phyloP scores from a whole-genome alignment of 2,797 vertebrate genomes.

The Alcedo atthis region DNA sequence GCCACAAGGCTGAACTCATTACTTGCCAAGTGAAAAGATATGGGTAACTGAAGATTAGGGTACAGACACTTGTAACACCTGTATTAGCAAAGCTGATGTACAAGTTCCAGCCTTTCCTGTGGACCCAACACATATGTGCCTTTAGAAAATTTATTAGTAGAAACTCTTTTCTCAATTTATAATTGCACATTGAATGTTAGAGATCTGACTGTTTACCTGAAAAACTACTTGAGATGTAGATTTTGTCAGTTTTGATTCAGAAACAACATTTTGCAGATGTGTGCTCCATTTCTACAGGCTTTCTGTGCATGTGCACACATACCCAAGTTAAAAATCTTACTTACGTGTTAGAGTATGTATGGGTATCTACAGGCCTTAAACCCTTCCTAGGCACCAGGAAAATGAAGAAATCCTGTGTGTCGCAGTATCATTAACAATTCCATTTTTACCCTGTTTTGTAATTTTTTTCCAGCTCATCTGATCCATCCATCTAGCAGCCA shows the following conservation, averaged over 20 bases:
- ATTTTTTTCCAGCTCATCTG: conserved; percentile 40
- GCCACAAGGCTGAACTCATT: neutral
- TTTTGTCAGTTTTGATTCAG: neutral
- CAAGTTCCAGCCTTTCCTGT: neutral
- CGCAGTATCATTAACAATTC: neutral
- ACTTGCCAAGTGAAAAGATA: neutral
- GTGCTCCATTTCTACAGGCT: neutral
- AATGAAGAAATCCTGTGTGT: neutral
- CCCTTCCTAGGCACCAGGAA: neutral
- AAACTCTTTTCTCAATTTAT: neutral
- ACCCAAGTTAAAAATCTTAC: neutral
- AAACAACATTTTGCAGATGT: neutral
- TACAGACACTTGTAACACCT: neutral
- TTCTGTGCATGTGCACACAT: neutral
- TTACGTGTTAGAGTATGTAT: neutral
- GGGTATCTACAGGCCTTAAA: neutral
- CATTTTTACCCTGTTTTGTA: neutral
- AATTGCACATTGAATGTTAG: neutral
- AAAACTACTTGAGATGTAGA: neutral
- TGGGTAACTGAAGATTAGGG: neutral
- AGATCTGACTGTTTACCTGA: neutral
- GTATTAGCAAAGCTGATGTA: neutral
- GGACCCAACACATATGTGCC: neutral
- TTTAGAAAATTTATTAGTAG: neutral
- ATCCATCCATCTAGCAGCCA: conserved; percentile 38